Conservation (phyloP, 2,888 invertebrate genomes). For the Portevinia maculata region DNA sequence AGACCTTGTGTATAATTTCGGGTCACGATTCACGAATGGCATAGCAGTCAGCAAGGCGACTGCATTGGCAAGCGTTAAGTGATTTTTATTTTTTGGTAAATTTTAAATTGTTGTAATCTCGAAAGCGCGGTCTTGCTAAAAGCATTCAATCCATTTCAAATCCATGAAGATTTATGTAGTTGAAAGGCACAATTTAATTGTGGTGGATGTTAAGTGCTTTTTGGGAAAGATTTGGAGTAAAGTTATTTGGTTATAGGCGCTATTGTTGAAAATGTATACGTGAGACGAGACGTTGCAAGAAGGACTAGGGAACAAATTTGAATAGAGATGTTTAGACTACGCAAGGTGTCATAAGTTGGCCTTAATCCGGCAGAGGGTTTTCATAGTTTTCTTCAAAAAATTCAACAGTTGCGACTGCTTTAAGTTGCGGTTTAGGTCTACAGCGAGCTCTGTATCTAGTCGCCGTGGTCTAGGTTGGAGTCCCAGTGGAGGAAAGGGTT, state of each 20-base stretch:
- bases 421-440: no score
- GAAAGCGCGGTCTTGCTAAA: slow-evolving; percentile 53
- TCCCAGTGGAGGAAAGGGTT: no score
- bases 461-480: no score
- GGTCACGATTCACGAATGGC: slow-evolving; percentile 24
- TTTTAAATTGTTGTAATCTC: slow-evolving; percentile 41
- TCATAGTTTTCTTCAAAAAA: no score
- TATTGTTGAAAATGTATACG: not conserved
- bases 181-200: slow-evolving; percentile 54
- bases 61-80: slow-evolving; percentile 34
- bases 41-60: slow-evolving; percentile 17
- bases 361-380: no score
- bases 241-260: not conserved
- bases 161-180: slow-evolving; percentile 68
- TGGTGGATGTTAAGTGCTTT: slow-evolving; percentile 54
- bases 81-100: slow-evolving; percentile 27
- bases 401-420: no score
- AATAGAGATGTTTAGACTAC: not conserved
- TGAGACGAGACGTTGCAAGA: not conserved
- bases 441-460: no score
- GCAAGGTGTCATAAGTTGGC: no score
- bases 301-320: not conserved
- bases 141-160: slow-evolving; percentile 62
- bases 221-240: not conserved
- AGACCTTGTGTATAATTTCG: slow-evolving; percentile 29